Evolutionary conservation across 2,113 vertebrate species (phyloP), one percentile per base, ranked within the genome.

Genomic region (Cyanocitta stelleri): DNA sequence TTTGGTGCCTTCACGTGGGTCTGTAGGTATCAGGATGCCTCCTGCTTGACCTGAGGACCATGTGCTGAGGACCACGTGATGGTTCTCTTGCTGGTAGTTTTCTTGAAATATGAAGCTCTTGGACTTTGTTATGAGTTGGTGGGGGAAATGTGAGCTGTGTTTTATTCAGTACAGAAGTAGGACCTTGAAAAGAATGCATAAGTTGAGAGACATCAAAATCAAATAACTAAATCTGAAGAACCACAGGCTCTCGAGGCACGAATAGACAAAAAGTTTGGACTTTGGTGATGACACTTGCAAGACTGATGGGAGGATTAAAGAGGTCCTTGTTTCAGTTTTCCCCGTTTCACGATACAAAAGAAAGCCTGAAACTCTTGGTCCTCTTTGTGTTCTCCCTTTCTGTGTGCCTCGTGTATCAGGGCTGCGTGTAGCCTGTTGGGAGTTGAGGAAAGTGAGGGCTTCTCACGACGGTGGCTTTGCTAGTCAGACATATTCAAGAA

Each of bases 211-310:
- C 24, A 26, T 41, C 59, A 71, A 51, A 74, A 66, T 30, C 7
- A 67, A 91, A 33, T 83, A 32, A 51, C 11, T 52, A 64, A 56
- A 49, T 58, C 39, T 49, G 66, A 46, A 79, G 69, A 85, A 20
- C 66, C 3, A 5, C 0, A 0, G 35, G 41, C 61, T 77, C 71
- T 78, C 0, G 3, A 43, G 64, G 35, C 21, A 29, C 0, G 0
- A 85, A 21, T 29, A 55, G 41, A 51, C 3, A 16, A 49, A 62
- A 85, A 51, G 48, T 22, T 37, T 74, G 26, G 54, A 54, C 75
- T 90, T 56, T 30, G 54, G 44, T 82, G 49, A 29, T 56, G 80
- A 49, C 18, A 3, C 37, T 68, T 61, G 52, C 18, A 59, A 72
- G 79, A 81, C 61, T 13, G 35, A 67, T 33, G 16, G 37, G 58